Conservation (phyloP, 2,888 invertebrate genomes). For the Lithophane semibrunnea region DNA sequence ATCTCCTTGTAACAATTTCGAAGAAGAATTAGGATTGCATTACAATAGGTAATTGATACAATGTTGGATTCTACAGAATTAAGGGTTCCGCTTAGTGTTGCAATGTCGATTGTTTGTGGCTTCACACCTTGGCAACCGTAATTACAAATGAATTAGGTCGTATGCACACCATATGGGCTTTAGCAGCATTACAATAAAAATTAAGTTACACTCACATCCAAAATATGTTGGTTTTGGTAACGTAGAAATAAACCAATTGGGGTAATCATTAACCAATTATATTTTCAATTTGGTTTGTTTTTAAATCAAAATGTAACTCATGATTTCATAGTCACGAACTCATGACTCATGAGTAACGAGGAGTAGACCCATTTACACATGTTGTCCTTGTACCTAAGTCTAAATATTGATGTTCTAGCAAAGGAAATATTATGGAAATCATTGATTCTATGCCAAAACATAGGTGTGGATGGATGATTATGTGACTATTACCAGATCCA, state of each 20-base stretch:
- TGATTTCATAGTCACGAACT: background rate
- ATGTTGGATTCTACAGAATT: constrained; percentile 73
- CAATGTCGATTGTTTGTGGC: constrained; percentile 71
- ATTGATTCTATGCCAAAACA: background rate
- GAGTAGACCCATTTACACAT: background rate
- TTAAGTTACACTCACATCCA: constrained; percentile 8
- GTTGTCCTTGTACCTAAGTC: background rate
- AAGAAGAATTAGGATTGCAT: constrained; percentile 66
- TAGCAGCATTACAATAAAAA: constrained; percentile 8
- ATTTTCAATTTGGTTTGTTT: background rate
- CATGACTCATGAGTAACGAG: background rate
- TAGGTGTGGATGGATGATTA: background rate
- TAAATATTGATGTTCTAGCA: constrained; percentile 23
- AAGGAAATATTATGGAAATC: constrained; percentile 25
- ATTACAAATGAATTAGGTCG: constrained; percentile 67
- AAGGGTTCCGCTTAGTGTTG: constrained; percentile 65
- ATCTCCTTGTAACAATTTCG: constrained; percentile 62
- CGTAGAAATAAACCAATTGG: background rate
- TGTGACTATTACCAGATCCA: background rate
- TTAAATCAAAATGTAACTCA: background rate
- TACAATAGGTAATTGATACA: constrained; percentile 74
- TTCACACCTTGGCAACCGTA: constrained; percentile 72
- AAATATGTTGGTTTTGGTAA: background rate
- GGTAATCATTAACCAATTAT: background rate
- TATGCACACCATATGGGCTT: constrained; percentile 61